A percentile compares a stretch with the other conserved stretches of the same genome.
phyloP scores from a whole-genome alignment of 2,888 invertebrate species.

The Dascillus cervinus region DNA sequence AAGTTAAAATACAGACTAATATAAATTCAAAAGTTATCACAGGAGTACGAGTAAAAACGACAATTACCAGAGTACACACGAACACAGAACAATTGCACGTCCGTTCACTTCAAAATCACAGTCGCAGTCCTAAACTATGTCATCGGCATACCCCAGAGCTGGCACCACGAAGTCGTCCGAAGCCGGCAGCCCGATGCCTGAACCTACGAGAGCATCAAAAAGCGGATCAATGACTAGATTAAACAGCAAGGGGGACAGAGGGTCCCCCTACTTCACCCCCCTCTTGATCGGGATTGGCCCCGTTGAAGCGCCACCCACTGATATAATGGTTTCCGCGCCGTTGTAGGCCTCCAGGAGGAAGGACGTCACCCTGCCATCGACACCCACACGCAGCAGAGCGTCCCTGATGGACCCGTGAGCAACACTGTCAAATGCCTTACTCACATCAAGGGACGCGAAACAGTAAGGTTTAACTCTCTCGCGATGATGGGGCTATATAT shows the following conservation, averaged over 20 bases:
- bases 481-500: no score
- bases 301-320: neutral
- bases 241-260: constrained; percentile 25
- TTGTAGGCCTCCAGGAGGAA: neutral
- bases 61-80: constrained; percentile 27
- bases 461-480: neutral
- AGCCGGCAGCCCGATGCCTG: neutral
- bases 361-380: neutral
- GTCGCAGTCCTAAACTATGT: no score
- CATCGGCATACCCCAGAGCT: constrained; percentile 33
- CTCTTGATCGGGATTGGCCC: constrained; percentile 5
- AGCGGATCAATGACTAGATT: constrained; percentile 26
- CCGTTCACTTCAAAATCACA: no score
- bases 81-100: no score
- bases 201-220: constrained; percentile 1
- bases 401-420: neutral
- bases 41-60: constrained; percentile 13
- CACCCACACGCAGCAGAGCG: neutral
- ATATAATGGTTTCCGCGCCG: neutral
- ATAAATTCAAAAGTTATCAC: no score
- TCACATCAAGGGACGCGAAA: neutral
- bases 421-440: neutral
- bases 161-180: neutral
- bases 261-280: constrained; percentile 39
- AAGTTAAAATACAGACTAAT: no score